phyloP scores from a whole-genome alignment of 1,140 invertebrate species.

The Bombus balteatus region DNA sequence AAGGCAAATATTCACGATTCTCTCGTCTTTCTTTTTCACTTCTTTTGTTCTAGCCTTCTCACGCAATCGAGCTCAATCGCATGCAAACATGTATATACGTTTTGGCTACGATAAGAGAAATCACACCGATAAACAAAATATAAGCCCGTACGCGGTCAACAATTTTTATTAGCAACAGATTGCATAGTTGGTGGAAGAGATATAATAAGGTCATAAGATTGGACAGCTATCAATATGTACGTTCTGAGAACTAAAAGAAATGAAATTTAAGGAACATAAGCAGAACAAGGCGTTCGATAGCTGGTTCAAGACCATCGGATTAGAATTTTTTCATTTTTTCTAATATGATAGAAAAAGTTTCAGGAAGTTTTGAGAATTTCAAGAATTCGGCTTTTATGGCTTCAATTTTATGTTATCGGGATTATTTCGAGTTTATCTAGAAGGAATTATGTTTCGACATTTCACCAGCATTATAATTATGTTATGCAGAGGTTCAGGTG shows the following conservation, averaged over 20 bases:
- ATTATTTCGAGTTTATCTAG: not conserved
- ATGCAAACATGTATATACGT: not conserved
- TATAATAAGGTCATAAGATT: not conserved
- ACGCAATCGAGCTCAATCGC: not conserved
- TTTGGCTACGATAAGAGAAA: constrained; percentile 11
- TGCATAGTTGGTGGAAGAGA: not conserved
- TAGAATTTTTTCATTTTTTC: not conserved
- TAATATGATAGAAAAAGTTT: not conserved
- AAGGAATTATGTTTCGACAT: not conserved
- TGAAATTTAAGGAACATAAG: not conserved
- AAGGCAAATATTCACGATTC: constrained; percentile 19
- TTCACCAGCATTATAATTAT: not conserved
- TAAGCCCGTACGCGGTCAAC: not conserved
- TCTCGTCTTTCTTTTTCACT: not conserved
- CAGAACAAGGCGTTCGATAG: not conserved
- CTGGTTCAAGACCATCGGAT: not conserved
- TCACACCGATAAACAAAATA: constrained; percentile 42
- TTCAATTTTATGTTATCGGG: not conserved
- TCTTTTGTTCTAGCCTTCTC: not conserved
- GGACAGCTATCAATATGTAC: not conserved
- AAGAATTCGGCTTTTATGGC: not conserved
- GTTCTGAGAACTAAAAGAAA: not conserved
- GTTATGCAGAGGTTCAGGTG: not conserved
- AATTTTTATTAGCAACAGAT: constrained; percentile 17
- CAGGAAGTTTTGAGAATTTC: not conserved